Base-by-base conservation (phyloP, 2,113 vertebrate species). In the Todiramphus chloris region DNA sequence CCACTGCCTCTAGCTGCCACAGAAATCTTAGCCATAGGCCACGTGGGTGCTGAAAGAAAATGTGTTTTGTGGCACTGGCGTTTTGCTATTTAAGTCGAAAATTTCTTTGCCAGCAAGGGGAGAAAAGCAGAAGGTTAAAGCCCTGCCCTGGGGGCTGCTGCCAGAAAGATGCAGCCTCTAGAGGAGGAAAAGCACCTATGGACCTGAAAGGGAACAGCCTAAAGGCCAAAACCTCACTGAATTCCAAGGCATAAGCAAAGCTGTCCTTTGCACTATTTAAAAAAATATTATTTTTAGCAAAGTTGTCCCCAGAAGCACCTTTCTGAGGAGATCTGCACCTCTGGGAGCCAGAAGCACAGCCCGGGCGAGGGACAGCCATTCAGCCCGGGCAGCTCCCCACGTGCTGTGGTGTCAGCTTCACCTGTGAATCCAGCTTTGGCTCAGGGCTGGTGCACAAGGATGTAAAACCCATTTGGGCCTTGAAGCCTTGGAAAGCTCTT, bases 341-440 rank as follows among this genome's bases (percentile, higher is more conserved):
- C 28, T 46, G 31, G 44, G 75, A 87, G 63, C 44, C 87, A 87
- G 59, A 73, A 66, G 24, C 33, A 16, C 69, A 83, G 51, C 30
- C 11, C 0, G 2, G 21, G 23, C 48, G 53, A 73, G 90, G 86
- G n/a, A 89, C 30, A 58, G 53, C 43, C 56, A 20, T 13, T 30
- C 33, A 87, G 13, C 33, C 18, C 74, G 84, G 81, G 86, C 89
- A 87, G 60, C 69, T 93, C 84, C 51, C 58, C 78, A 31, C 28
- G 43, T 81, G 93, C 87, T 44, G 51, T 15, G 59, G 82, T 89
- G 93, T 88, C 86, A 77, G 4, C 88, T 74, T 97, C 94, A 96
- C 88, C 93, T 96, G 94, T 67, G 56, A 84, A 91, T 93, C 84
- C 86, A 55, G 74, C 84, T 77, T 93, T 95, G 90, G 93, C 95